These are phyloP conservation scores for Pseudobourletiella spinata DNA, from an alignment of 1,140 invertebrate species.

Conservation along the genomic window DNA sequence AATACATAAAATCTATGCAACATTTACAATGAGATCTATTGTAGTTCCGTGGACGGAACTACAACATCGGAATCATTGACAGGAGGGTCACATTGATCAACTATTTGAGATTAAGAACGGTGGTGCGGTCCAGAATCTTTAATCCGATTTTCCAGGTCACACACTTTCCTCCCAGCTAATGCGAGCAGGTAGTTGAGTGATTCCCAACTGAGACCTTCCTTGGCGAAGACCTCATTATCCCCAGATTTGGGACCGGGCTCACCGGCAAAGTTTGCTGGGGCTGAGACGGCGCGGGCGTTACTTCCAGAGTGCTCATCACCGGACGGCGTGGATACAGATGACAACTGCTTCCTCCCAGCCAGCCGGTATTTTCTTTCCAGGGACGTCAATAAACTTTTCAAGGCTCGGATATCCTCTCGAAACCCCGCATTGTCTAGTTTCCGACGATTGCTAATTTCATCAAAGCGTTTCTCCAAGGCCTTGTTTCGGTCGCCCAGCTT, in stretches of 20 bases:
- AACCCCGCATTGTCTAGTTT: conserved; percentile 17
- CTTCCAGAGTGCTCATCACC: background rate
- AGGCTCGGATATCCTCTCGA: background rate
- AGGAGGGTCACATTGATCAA: too few species aligned
- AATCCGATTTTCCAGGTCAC: background rate
- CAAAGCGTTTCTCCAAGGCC: background rate
- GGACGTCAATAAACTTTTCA: background rate
- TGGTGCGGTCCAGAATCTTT: too few species aligned
- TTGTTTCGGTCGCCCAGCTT: conserved; percentile 5
- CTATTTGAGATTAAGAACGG: too few species aligned
- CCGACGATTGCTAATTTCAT: background rate
- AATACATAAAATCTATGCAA: too few species aligned
- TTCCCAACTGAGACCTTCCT: background rate
- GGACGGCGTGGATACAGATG: background rate
- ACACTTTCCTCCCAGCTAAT: background rate
- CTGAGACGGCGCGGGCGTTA: background rate
- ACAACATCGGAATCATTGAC: too few species aligned
- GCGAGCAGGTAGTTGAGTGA: background rate
- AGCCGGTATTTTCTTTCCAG: background rate
- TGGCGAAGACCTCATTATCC: background rate
- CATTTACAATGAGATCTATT: too few species aligned
- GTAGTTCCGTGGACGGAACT: too few species aligned
- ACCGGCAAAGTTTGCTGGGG: background rate
- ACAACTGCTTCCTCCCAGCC: background rate
- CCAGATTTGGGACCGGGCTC: background rate